Conservation (phyloP, 2,113 vertebrate species). For the Melanocharis versteri region DNA sequence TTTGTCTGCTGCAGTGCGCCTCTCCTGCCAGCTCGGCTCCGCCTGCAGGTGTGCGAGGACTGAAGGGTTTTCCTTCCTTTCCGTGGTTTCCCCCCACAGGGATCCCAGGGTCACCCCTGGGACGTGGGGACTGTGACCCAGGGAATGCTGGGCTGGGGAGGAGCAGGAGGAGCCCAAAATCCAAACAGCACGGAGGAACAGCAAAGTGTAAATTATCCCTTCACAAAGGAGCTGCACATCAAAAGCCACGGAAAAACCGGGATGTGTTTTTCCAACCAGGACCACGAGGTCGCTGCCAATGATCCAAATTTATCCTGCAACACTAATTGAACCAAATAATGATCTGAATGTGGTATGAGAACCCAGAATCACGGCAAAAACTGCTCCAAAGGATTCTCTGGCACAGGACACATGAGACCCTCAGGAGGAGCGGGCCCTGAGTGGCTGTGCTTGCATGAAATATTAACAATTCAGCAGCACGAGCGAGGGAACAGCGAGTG, state of each 20-base stretch:
- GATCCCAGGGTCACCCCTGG: no score
- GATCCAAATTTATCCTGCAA: neutral
- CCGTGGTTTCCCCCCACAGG: accelerated
- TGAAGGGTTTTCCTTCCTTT: neutral
- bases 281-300: neutral
- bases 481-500: neutral
- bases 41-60: accelerated
- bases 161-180: neutral
- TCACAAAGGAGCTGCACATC: neutral
- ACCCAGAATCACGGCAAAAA: neutral
- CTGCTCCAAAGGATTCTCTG: neutral
- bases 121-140: accelerated
- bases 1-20: neutral
- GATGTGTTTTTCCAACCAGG: neutral
- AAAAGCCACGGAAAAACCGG: neutral
- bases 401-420: neutral
- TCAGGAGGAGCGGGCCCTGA: neutral
- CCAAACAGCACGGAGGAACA: neutral
- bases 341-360: neutral
- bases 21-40: neutral
- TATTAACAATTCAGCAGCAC: neutral
- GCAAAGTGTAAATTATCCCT: neutral
- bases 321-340: neutral
- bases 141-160: neutral
- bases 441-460: neutral